Evolutionary conservation across 2,113 vertebrate species (phyloP), one percentile per base, ranked within the genome.

Genomic region (Zosterops lateralis): DNA sequence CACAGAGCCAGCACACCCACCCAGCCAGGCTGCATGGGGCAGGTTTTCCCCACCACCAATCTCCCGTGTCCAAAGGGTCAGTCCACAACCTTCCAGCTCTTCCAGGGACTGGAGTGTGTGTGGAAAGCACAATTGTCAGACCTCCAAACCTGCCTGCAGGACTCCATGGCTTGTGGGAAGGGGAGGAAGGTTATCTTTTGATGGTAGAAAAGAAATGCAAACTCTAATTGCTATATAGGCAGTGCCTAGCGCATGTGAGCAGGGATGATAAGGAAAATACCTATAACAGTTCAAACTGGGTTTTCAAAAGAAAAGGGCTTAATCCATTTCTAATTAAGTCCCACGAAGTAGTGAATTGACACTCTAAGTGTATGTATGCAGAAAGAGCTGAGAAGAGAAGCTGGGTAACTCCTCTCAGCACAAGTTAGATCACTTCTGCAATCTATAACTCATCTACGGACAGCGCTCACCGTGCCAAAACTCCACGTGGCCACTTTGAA

Each of bases 251-350:
- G 74, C 79, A 77, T 74, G 60, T 70, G 72, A 94, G 64, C 60
- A 71, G 40, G 8, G 51, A 51, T 86, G 88, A 85, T 90, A 92
- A 86, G 56, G 64, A 74, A 77, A 90, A 92, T 66, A 95, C 68
- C 88, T 88, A 22, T 5, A 73, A 47, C 62, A 82, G 61, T 66
- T 90, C 75, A 93, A 79, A 84, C 26, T 50, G 40, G 31, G 47
- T 44, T 83, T 94, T 70, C 44, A 64, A 80, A 58, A 83, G 50
- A 84, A 87, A 87, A 36, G n/a, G 32, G 45, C n/a, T 92, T 88
- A 93, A 94, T 82, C 79, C 26, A 65, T 76, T 82, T 78, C 85
- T 84, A 87, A 90, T 94, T 85, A 90, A 90, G 16, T 80, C 56
- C 53, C 19, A 17, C 1, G 3, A 79, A 50, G 54, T 3, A 87